phyloP scores from a whole-genome alignment of 92 coral and sea anemone genomes.

The Zoanthus sansibaricus region DNA sequence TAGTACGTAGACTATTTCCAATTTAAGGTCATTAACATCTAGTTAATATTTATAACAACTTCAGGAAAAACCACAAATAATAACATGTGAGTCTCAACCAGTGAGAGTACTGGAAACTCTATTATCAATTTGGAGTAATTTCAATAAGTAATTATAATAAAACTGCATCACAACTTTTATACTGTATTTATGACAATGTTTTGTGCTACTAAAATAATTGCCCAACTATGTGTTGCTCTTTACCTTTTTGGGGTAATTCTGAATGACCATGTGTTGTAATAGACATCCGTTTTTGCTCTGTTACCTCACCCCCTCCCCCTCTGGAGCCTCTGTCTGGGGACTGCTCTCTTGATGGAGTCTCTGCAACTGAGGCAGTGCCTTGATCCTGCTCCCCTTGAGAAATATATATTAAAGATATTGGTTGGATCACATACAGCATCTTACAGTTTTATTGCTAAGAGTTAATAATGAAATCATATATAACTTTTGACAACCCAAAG shows the following conservation, averaged over 20 bases:
- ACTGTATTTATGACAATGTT: too few species aligned
- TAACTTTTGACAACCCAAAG: not conserved
- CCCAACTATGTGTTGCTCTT: conserved; percentile 2
- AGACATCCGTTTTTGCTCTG: conserved; percentile 44
- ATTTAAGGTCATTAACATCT: too few species aligned
- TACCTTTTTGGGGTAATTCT: conserved; percentile 12
- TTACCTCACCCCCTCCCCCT: conserved; percentile 51
- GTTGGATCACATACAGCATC: not conserved
- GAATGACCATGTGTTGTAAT: conserved; percentile 46
- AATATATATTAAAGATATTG: not conserved
- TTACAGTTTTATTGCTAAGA: not conserved
- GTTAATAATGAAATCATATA: not conserved
- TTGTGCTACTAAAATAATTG: not conserved
- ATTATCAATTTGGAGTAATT: too few species aligned
- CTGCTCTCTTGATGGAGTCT: conserved; percentile 58
- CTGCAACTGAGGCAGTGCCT: conserved; percentile 45
- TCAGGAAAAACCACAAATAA: too few species aligned
- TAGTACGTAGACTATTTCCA: too few species aligned
- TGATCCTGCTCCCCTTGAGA: conserved; percentile 51
- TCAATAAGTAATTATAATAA: too few species aligned
- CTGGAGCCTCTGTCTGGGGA: conserved; percentile 59
- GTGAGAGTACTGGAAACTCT: too few species aligned
- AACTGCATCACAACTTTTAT: too few species aligned
- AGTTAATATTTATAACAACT: too few species aligned
- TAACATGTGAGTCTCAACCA: too few species aligned